These are phyloP conservation scores for Eremobia ochroleuca DNA, from an alignment of 2,888 invertebrate genomes.

Conservation along the genomic window DNA sequence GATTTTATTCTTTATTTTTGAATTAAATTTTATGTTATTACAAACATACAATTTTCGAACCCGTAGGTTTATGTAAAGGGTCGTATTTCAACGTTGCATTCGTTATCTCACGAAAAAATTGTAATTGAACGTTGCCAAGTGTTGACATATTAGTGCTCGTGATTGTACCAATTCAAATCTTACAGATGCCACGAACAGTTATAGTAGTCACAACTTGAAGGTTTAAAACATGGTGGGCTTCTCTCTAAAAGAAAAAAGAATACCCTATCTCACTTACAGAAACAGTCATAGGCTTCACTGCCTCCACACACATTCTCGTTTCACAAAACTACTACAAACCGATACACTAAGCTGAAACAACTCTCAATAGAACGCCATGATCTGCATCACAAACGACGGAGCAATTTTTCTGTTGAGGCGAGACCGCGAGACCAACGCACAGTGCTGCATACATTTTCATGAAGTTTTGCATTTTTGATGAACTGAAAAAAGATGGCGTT, in stretches of 20 bases:
- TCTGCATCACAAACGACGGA: constrained; percentile 81
- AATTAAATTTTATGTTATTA: too few relatives aligned
- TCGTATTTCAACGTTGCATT: too few relatives aligned
- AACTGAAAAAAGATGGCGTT: constrained; percentile 78
- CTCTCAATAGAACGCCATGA: constrained; percentile 62
- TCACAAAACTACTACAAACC: constrained; percentile 37
- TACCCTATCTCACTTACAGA: not conserved
- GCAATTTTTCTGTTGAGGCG: constrained; percentile 78
- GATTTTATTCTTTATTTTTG: too few relatives aligned
- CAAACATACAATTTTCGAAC: too few relatives aligned
- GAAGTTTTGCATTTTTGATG: constrained; percentile 89
- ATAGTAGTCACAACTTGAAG: not conserved
- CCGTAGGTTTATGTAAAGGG: too few relatives aligned
- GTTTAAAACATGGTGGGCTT: too few relatives aligned
- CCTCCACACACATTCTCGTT: not conserved
- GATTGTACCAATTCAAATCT: not conserved
- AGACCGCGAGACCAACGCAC: constrained; percentile 74
- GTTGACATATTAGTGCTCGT: too few relatives aligned
- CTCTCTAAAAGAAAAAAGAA: not conserved
- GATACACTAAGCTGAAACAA: constrained; percentile 54
- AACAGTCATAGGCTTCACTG: not conserved
- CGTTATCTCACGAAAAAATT: too few relatives aligned
- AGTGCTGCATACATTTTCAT: constrained; percentile 86
- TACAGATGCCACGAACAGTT: not conserved
- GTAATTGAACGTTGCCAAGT: too few relatives aligned